phyloP scores from a whole-genome alignment of 1,140 invertebrate species.

The Steinernema khuongi region DNA sequence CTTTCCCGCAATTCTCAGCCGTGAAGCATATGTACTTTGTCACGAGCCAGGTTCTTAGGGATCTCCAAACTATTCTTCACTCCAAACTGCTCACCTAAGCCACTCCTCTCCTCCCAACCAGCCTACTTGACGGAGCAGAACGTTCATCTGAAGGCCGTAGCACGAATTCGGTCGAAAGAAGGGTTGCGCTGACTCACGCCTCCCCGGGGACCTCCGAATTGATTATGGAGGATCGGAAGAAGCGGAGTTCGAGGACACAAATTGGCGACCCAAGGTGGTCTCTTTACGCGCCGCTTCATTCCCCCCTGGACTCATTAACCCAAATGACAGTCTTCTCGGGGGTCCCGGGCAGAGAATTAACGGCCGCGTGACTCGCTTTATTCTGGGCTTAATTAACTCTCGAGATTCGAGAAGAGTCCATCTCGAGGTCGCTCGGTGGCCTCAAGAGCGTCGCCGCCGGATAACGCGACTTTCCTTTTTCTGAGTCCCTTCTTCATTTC shows the following conservation, averaged over 20 bases:
- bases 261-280: background rate
- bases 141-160: no score
- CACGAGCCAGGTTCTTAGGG: no score
- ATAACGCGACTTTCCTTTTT: no score
- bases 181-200: background rate
- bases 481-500: no score
- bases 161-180: no score
- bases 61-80: no score
- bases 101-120: no score
- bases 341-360: background rate
- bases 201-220: background rate
- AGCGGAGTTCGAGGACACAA: background rate
- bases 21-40: no score
- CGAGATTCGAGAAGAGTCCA: background rate
- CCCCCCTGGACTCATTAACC: background rate
- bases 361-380: background rate
- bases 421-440: background rate
- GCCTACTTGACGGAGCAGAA: no score
- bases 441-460: background rate
- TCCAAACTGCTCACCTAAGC: no score
- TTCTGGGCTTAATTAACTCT: slow-evolving; percentile 3
- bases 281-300: background rate
- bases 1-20: no score
- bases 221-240: background rate
- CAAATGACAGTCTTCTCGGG: background rate